Percentiles rank a stretch among this genome's conserved stretches.
These are phyloP conservation scores for Thysanoteuthis rhombus DNA, from an alignment of 2,888 invertebrate species.

Conservation along the genomic window DNA sequence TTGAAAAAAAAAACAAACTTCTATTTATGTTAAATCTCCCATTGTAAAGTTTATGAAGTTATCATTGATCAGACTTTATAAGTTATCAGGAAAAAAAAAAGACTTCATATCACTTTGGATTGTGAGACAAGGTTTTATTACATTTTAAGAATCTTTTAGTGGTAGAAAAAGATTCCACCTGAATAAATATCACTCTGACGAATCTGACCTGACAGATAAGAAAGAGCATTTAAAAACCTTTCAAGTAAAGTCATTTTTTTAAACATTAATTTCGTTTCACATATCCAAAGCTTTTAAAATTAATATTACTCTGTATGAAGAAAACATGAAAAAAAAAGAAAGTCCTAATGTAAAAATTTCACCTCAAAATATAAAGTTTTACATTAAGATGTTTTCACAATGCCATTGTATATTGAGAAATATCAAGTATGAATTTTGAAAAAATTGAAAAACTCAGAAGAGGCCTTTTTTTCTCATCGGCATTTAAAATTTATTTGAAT, in stretches of 20 bases:
- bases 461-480: too few species aligned
- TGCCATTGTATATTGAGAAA: neutral
- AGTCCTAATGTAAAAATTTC: neutral
- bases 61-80: too few species aligned
- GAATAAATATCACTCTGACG: neutral
- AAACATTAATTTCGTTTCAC: neutral
- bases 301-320: neutral
- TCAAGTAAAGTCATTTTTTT: neutral
- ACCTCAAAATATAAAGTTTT: neutral
- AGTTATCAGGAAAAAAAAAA: too few species aligned
- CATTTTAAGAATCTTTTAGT: too few species aligned
- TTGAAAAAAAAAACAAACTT: too few species aligned
- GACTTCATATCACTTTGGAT: too few species aligned
- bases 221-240: neutral
- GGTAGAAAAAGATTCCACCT: too few species aligned
- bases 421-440: neutral
- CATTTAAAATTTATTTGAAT: too few species aligned
- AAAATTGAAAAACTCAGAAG: neutral
- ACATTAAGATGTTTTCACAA: neutral
- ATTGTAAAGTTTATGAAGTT: too few species aligned
- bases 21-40: too few species aligned
- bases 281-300: neutral
- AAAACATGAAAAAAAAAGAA: neutral
- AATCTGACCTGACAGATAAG: neutral
- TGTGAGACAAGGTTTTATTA: too few species aligned